Percentiles rank a stretch among this genome's conserved stretches.
Evolutionary conservation across 2,888 invertebrate genomes (phyloP).

Genomic region (Sphecodes monilicornis): DNA sequence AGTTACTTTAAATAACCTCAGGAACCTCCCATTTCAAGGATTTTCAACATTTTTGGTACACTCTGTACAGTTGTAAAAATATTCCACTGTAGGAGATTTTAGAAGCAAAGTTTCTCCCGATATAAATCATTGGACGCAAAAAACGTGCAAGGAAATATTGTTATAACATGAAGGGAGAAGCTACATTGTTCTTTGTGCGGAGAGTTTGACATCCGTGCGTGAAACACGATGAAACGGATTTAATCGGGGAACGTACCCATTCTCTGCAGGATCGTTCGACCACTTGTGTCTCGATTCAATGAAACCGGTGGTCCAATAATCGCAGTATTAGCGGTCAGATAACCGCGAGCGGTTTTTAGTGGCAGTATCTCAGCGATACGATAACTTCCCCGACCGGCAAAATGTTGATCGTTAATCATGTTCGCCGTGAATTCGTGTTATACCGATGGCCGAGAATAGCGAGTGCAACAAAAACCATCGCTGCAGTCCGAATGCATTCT

Average conservation of each 20-base stretch:
- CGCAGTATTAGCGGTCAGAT: slow-evolving; percentile 49
- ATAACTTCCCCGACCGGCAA: slow-evolving; percentile 51
- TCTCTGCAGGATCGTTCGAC: not conserved
- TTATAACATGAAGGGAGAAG: not conserved
- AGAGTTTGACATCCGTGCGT: not conserved
- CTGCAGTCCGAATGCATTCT: not conserved
- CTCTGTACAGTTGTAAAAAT: no score
- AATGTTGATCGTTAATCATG: slow-evolving; percentile 61
- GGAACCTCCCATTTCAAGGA: no score
- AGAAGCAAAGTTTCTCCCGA: no score
- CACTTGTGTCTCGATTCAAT: not conserved
- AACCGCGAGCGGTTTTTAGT: slow-evolving; percentile 55
- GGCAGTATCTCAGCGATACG: slow-evolving; percentile 44
- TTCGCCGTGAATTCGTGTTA: slow-evolving; percentile 51
- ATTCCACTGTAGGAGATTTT: no score
- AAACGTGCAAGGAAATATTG: not conserved
- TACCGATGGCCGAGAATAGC: not conserved
- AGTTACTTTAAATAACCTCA: no score
- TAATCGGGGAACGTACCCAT: not conserved
- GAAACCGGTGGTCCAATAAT: slow-evolving; percentile 38
- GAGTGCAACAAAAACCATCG: slow-evolving; percentile 32
- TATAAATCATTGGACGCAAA: no score
- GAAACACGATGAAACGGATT: not conserved
- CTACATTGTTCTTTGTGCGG: not conserved
- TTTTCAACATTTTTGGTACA: no score